Evolutionary conservation across 1,140 invertebrate genomes (phyloP).

Genomic region (Drosophila seguyi): DNA sequence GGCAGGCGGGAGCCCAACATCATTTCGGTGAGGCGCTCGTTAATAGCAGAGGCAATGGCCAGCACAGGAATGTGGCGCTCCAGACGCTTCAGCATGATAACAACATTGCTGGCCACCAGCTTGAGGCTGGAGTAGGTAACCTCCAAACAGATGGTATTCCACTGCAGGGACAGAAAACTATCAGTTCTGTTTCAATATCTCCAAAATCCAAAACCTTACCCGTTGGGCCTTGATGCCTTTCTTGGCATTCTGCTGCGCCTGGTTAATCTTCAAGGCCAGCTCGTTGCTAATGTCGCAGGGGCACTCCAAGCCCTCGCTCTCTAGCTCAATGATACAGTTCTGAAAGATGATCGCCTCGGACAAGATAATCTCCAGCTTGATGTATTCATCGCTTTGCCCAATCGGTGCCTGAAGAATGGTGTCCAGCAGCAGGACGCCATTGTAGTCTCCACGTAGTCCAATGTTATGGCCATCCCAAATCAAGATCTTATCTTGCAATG

Average conservation of each 20-base stretch:
- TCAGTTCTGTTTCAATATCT: neutral
- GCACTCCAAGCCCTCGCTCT: constrained; percentile 90
- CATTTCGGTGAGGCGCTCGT: constrained; percentile 93
- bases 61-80: constrained; percentile 93
- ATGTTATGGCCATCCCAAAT: constrained; percentile 92
- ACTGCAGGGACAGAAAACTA: constrained; percentile 87
- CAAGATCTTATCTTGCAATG: constrained; percentile 92
- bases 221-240: constrained; percentile 94
- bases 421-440: constrained; percentile 94
- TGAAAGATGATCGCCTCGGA: constrained; percentile 94
- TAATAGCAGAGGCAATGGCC: constrained; percentile 94
- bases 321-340: constrained; percentile 90
- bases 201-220: constrained; percentile 85
- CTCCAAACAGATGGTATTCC: constrained; percentile 94
- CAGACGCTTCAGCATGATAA: constrained; percentile 92
- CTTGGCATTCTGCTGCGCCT: constrained; percentile 89
- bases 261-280: constrained; percentile 90
- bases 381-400: constrained; percentile 89
- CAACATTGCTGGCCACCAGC: constrained; percentile 91
- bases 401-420: constrained; percentile 94
- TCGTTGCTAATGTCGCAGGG: constrained; percentile 91
- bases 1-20: constrained; percentile 86
- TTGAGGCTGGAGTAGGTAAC: constrained; percentile 92
- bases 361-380: constrained; percentile 93
- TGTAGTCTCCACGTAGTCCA: constrained; percentile 94